phyloP scores from a whole-genome alignment of 37 sponge, comb jelly and placozoan genomes.

The Cladorhizidae sp. region DNA sequence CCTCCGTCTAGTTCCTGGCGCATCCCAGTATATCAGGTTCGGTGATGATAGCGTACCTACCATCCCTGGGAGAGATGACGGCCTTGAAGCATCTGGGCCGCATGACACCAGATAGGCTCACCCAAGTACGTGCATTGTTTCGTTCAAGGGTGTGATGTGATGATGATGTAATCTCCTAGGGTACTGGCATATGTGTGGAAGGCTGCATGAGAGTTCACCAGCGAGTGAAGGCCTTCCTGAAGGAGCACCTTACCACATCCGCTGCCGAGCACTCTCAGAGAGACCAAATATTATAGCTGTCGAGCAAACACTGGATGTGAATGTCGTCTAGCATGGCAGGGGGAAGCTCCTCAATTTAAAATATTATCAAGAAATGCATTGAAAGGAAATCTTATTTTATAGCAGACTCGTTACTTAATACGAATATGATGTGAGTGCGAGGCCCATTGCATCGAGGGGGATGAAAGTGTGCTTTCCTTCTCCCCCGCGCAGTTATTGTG shows the following conservation, averaged over 20 bases:
- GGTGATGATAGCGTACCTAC: slow-evolving; percentile 49
- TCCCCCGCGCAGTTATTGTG: no score
- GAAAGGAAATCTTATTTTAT: no score
- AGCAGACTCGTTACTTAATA: no score
- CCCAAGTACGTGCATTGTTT: background rate
- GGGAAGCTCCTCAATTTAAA: background rate
- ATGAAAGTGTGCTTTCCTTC: no score
- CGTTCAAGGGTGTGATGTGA: background rate
- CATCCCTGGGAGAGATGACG: slow-evolving; percentile 43
- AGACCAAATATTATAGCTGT: no score
- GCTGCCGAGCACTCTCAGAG: background rate
- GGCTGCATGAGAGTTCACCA: slow-evolving; percentile 53
- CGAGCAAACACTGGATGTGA: no score
- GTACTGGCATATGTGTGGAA: slow-evolving; percentile 41
- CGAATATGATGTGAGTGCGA: no score
- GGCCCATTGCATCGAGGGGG: no score
- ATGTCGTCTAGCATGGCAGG: no score
- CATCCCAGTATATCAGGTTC: slow-evolving; percentile 12
- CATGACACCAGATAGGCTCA: slow-evolving; percentile 16
- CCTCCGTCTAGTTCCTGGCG: background rate
- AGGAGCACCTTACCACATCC: background rate
- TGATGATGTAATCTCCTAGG: background rate
- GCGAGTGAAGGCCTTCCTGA: slow-evolving; percentile 41
- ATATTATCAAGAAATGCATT: background rate
- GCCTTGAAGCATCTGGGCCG: slow-evolving; percentile 42